A percentile compares a stretch with the other conserved stretches of the same genome.
phyloP scores from a whole-genome alignment of 2,888 invertebrate species.

The Volucella inanis region DNA sequence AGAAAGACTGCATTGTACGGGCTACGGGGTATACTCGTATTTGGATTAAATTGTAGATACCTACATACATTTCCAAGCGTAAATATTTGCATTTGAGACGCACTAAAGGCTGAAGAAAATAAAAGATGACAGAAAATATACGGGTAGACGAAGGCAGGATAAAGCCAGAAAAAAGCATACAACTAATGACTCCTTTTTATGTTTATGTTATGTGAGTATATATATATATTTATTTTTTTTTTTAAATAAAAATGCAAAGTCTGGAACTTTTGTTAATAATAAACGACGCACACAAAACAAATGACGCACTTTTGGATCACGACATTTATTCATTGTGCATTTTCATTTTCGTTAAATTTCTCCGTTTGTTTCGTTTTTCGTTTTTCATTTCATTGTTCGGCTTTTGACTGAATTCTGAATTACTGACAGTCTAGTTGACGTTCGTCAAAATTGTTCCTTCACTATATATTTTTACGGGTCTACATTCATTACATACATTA shows the following conservation, averaged over 20 bases:
- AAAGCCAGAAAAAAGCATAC: neutral
- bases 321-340: constrained; percentile 46
- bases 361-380: too few species aligned
- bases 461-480: too few species aligned
- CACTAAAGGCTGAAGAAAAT: constrained; percentile 37
- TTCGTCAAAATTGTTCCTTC: too few species aligned
- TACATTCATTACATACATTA: too few species aligned
- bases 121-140: constrained; percentile 29
- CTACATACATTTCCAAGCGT: constrained; percentile 18
- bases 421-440: too few species aligned
- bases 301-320: constrained; percentile 61
- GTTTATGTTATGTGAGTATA: constrained; percentile 10
- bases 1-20: constrained; percentile 8
- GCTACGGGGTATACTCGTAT: constrained; percentile 2
- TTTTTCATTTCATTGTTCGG: too few species aligned
- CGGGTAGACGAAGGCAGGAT: too few species aligned
- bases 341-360: constrained; percentile 22
- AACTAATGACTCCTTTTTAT: constrained; percentile 14
- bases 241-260: constrained; percentile 53
- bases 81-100: constrained; percentile 61
- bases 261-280: constrained; percentile 46
- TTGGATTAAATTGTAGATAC: constrained; percentile 47
- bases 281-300: constrained; percentile 51
- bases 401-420: too few species aligned
- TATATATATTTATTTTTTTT: too few species aligned